Evolutionary conservation across 1,140 invertebrate species (phyloP), one percentile per base, ranked within the genome.

Genomic region (Eriosoma lanigerum): DNA sequence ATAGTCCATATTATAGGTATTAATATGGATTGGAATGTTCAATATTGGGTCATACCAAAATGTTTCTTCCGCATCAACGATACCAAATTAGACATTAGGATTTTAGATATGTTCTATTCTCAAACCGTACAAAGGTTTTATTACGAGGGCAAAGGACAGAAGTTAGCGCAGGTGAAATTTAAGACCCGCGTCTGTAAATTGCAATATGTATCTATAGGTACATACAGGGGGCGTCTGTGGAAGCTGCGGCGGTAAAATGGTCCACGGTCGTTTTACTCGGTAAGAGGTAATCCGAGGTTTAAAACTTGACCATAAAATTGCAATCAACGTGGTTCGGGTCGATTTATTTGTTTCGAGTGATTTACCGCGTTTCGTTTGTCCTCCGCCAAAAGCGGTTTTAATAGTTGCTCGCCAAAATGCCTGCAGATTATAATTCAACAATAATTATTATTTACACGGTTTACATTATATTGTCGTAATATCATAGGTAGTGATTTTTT

Each of bases 281-380:
- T 46, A 68, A 68, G 38, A 46, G 17, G 68, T 72, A 50, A 56
- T 75, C 72, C 48, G n/a, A 58, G 48, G 72, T 75, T 38, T 75
- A 56, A 75, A 75, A 50, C 70, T 29, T 75, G 50, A 38, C 52
- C 48, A 75, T 75, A 58, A 54, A 75, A 58, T 75, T 54, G 50
- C 52, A 75, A 75, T 58, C 72, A 75, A 52, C 50, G 48, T 58
- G 48, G 48, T 75, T 32, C 48, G 29, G 52, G 29, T 75, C 50
- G 26, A 75, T 75, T 75, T 32, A 75, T 54, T 75, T 56, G 50
- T 6, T 75, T 13, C 29, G 3, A 56, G 72, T 75, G 50, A 64
- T 64, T 64, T 64, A 32, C 60, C 8, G 26, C 58, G 19, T 17
- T 62, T n/a, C 12, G 26, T 62, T 32, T 17, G 15, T 26, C 52